Conservation (phyloP, 2,113 vertebrate genomes). For the Hepsetus odoe region DNA sequence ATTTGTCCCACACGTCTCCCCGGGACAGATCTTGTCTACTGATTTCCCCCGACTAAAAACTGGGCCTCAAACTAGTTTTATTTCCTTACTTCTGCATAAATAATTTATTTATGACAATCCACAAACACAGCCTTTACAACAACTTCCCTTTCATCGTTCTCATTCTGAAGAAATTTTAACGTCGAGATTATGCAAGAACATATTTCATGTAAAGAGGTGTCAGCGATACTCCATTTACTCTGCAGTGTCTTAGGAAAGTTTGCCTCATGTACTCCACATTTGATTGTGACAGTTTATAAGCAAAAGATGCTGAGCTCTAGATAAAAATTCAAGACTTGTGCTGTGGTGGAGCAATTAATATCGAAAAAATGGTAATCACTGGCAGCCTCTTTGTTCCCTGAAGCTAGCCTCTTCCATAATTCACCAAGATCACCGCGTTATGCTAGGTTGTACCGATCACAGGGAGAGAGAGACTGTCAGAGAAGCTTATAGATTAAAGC, state of each 20-base stretch:
- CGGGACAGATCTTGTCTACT: constrained; percentile 66
- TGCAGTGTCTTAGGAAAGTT: constrained; percentile 13
- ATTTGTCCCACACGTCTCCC: constrained; percentile 73
- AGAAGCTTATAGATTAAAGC: constrained; percentile 65
- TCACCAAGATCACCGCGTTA: constrained; percentile 56
- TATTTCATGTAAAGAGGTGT: constrained; percentile 53
- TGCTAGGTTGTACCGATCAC: constrained; percentile 55
- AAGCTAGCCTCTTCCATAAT: constrained; percentile 53
- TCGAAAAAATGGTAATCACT: constrained; percentile 20
- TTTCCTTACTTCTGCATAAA: constrained; percentile 52
- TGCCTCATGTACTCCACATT: constrained; percentile 31
- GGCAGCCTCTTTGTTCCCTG: constrained; percentile 23
- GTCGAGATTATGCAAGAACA: constrained; percentile 63
- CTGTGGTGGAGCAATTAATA: constrained; percentile 40
- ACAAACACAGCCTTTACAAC: constrained; percentile 54
- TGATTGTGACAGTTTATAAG: constrained; percentile 48
- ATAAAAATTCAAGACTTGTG: constrained; percentile 36
- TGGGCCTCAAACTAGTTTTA: constrained; percentile 49
- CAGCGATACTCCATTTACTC: constrained; percentile 40
- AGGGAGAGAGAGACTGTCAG: constrained; percentile 51
- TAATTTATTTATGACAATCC: constrained; percentile 72
- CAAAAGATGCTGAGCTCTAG: constrained; percentile 43
- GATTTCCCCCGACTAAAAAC: constrained; percentile 74
- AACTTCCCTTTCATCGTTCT: constrained; percentile 44
- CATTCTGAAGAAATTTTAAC: constrained; percentile 56